These are phyloP conservation scores for Yasuhikotakia modesta DNA, from an alignment of 2,797 vertebrate species.

Conservation along the genomic window DNA sequence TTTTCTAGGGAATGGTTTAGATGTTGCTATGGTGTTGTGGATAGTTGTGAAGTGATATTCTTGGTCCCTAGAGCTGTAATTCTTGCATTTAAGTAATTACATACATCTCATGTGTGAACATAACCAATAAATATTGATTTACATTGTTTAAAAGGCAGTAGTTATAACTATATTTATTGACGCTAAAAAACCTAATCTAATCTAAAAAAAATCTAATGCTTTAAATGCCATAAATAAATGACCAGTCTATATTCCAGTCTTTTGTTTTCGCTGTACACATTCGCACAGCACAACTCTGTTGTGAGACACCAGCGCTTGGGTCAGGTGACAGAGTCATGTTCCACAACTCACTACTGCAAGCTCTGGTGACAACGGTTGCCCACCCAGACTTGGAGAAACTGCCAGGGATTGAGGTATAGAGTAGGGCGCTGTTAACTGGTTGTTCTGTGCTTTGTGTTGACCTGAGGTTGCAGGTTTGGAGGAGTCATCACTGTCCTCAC, in stretches of 20 bases:
- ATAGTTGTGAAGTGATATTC: no score
- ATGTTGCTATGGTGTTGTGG: no score
- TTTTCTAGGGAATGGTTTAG: no score
- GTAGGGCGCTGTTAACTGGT: slow-evolving; percentile 54
- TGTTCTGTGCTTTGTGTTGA: slow-evolving; percentile 51
- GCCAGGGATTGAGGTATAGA: slow-evolving; percentile 66
- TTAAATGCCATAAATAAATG: slow-evolving; percentile 60
- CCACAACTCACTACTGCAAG: slow-evolving; percentile 76
- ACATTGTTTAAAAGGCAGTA: background rate
- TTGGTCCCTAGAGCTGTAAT: no score
- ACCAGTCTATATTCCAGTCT: slow-evolving; percentile 35
- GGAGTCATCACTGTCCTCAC: slow-evolving; percentile 60
- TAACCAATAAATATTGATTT: no score
- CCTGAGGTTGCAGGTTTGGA: slow-evolving; percentile 47
- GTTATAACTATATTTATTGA: background rate
- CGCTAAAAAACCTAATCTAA: no score
- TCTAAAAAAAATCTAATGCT: slow-evolving; percentile 13
- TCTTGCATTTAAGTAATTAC: no score
- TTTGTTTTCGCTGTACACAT: slow-evolving; percentile 39
- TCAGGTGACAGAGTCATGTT: slow-evolving; percentile 24
- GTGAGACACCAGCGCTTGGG: slow-evolving; percentile 14
- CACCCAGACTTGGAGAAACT: slow-evolving; percentile 62
- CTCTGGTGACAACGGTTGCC: slow-evolving; percentile 74
- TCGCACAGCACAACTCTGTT: slow-evolving; percentile 15
- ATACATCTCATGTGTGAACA: no score